phyloP scores from a whole-genome alignment of 1,140 invertebrate species.

The Argopecten irradians region DNA sequence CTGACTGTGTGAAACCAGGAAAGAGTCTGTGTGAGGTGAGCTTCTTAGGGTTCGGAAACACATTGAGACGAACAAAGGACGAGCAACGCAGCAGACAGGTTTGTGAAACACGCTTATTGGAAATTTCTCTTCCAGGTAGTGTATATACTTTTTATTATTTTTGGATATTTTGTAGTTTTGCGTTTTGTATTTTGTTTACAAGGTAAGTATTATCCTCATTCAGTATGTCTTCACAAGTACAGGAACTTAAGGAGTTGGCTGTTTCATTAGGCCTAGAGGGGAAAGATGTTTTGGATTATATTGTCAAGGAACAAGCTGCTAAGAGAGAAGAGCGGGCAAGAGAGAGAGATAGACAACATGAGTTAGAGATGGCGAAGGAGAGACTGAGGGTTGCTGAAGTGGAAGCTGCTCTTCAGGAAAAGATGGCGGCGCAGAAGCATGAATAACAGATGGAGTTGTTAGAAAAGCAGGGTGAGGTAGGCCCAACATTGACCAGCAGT shows the following conservation, averaged over 20 bases:
- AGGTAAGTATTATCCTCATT: neutral
- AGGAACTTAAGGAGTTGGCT: neutral
- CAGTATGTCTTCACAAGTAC: neutral
- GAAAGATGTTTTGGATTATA: neutral
- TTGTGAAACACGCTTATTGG: too few species aligned
- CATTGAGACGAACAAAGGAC: too few species aligned
- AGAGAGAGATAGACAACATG: neutral
- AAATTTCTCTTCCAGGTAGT: too few species aligned
- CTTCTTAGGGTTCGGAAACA: neutral
- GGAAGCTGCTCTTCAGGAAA: neutral
- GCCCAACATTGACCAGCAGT: neutral
- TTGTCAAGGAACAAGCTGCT: neutral
- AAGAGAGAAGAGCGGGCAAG: neutral
- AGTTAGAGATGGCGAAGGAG: neutral
- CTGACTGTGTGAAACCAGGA: neutral
- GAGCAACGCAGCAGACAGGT: neutral
- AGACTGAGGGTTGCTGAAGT: neutral
- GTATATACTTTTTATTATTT: neutral
- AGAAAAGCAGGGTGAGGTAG: neutral
- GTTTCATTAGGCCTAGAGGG: neutral
- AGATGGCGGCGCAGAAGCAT: neutral
- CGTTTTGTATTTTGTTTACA: neutral
- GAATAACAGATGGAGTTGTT: neutral
- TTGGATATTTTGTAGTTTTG: neutral
- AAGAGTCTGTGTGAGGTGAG: neutral